These are phyloP conservation scores for Paraplagusia blochii DNA, from an alignment of 2,113 vertebrate genomes.

Conservation along the genomic window DNA sequence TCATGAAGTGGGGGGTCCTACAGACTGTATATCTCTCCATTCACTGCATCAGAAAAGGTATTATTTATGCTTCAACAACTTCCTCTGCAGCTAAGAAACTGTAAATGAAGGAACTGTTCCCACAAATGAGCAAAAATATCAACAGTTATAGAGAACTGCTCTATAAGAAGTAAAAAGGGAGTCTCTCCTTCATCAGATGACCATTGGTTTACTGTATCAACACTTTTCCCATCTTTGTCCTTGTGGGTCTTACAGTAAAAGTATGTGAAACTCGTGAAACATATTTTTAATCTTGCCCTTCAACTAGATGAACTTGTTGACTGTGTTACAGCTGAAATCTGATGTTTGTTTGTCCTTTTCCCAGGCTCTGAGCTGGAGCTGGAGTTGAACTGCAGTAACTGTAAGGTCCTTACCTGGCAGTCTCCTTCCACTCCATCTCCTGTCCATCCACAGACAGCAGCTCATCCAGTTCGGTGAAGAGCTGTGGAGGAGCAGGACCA, in stretches of 20 bases:
- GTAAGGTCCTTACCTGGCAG: constrained; percentile 84
- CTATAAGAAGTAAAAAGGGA: no score
- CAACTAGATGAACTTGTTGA: background rate
- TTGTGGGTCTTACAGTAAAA: constrained; percentile 22
- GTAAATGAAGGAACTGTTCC: no score
- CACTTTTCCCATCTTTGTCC: constrained; percentile 32
- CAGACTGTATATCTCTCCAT: no score
- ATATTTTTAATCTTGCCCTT: background rate
- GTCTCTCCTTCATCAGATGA: no score
- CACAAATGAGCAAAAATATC: no score
- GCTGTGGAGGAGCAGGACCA: constrained; percentile 89
- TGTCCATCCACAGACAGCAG: constrained; percentile 92
- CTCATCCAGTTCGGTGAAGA: constrained; percentile 97
- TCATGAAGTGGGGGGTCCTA: no score
- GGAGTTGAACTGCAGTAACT: background rate
- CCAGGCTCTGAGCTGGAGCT: background rate
- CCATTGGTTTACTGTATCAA: no score
- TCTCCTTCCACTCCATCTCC: constrained; percentile 99
- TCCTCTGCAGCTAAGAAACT: no score
- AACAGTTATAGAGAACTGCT: no score
- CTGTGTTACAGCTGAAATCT: background rate
- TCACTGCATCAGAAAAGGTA: no score
- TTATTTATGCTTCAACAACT: no score
- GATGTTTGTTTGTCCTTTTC: background rate
- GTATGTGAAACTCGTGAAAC: constrained; percentile 3